phyloP scores from a whole-genome alignment of 1,140 invertebrate genomes.

The Lamellibrachia luymesi region DNA sequence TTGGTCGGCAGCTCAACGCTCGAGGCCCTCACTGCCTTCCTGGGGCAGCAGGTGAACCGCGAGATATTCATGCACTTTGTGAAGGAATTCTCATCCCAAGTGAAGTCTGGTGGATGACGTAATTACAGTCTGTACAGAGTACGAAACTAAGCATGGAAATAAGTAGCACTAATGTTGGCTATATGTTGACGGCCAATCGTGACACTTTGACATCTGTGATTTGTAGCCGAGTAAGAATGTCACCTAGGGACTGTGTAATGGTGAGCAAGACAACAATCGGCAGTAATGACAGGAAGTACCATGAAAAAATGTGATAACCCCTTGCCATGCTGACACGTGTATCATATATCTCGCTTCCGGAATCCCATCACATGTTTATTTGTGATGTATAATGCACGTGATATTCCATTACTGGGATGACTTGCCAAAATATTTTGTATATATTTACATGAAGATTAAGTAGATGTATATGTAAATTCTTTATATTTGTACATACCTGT shows the following conservation, averaged over 20 bases:
- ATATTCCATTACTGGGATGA: not conserved
- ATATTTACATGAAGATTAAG: not conserved
- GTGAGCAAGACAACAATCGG: too few species aligned
- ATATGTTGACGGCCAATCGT: not conserved
- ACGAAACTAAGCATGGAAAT: not conserved
- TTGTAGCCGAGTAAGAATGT: too few species aligned
- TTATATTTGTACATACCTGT: not conserved
- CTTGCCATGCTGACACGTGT: not conserved
- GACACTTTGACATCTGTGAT: not conserved
- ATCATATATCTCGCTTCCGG: not conserved
- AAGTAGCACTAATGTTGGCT: not conserved
- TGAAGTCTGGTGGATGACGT: slow-evolving; percentile 21
- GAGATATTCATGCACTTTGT: slow-evolving; percentile 33
- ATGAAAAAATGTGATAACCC: not conserved
- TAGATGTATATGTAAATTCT: not conserved
- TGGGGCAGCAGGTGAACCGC: slow-evolving; percentile 38
- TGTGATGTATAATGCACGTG: not conserved
- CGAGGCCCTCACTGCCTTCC: slow-evolving; percentile 43
- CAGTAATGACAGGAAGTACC: not conserved
- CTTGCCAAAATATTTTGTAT: not conserved
- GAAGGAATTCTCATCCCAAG: slow-evolving; percentile 22
- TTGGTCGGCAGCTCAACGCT: slow-evolving; percentile 42
- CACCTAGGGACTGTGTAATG: too few species aligned
- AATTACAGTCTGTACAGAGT: too few species aligned
- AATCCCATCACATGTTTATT: not conserved